Conservation (phyloP, 2,888 invertebrate species). For the Pristionchus arcanus region DNA sequence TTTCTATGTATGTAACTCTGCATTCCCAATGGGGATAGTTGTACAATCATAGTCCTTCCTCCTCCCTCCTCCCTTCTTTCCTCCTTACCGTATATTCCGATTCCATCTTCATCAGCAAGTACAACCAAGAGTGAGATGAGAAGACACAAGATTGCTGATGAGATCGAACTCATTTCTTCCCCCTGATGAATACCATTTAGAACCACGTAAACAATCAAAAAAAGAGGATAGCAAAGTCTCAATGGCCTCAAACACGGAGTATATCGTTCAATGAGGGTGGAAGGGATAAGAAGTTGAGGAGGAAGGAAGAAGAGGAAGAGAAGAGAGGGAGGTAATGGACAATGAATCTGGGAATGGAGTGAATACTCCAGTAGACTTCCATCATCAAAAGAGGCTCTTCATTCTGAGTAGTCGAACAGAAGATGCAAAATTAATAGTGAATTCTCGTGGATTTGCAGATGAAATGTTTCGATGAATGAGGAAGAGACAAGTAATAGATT, state of each 20-base stretch:
- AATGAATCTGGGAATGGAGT: constrained; percentile 15
- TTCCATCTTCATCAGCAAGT: background rate
- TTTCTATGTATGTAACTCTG: background rate
- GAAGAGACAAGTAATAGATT: background rate
- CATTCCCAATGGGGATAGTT: background rate
- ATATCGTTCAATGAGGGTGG: background rate
- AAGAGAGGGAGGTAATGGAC: background rate
- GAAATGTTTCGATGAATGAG: background rate
- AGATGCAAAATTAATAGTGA: background rate
- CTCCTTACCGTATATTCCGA: background rate
- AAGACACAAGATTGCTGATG: background rate
- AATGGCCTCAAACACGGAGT: background rate
- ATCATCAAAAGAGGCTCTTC: too few species aligned
- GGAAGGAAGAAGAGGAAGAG: constrained; percentile 6
- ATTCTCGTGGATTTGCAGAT: background rate
- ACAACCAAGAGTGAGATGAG: background rate
- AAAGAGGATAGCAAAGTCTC: background rate
- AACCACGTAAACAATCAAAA: background rate
- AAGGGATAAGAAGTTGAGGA: constrained; percentile 17
- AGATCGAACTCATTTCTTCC: constrained; percentile 23
- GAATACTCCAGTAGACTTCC: background rate
- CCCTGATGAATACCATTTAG: constrained; percentile 6
- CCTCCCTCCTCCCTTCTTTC: too few species aligned
- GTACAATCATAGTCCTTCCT: background rate
- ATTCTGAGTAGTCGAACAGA: background rate